Conservation (phyloP, 1,140 invertebrate genomes). For the Conus ventricosus region DNA sequence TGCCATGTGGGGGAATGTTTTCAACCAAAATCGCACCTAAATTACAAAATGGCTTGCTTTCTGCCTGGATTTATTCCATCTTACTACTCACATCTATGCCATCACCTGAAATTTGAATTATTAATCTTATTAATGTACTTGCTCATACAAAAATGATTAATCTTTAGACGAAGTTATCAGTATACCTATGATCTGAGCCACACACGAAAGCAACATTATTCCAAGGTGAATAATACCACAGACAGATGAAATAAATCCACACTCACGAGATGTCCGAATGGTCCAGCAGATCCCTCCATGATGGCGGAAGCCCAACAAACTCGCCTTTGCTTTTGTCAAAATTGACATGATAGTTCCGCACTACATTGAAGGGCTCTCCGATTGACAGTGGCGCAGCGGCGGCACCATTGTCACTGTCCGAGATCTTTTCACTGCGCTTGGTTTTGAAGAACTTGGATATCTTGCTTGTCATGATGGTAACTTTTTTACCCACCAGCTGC, state of each 20-base stretch:
- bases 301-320: slow-evolving; percentile 67
- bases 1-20: no score
- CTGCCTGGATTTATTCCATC: no score
- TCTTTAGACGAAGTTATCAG: no score
- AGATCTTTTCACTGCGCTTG: slow-evolving; percentile 38
- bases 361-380: slow-evolving; percentile 63
- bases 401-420: slow-evolving; percentile 16
- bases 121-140: no score
- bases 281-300: slow-evolving; percentile 63
- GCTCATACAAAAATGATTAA: no score
- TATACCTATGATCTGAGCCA: no score
- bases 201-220: no score
- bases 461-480: slow-evolving; percentile 4
- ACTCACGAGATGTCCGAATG: slow-evolving; percentile 69
- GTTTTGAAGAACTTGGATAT: background rate
- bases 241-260: background rate
- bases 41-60: no score
- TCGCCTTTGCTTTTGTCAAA: slow-evolving; percentile 65
- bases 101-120: no score
- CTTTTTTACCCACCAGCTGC: slow-evolving; percentile 8
- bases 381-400: slow-evolving; percentile 54
- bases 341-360: slow-evolving; percentile 69
- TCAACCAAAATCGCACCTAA: no score
- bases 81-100: no score
- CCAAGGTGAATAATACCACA: no score